phyloP scores from a whole-genome alignment of 1,140 invertebrate species.

The Panulirus ornatus region DNA sequence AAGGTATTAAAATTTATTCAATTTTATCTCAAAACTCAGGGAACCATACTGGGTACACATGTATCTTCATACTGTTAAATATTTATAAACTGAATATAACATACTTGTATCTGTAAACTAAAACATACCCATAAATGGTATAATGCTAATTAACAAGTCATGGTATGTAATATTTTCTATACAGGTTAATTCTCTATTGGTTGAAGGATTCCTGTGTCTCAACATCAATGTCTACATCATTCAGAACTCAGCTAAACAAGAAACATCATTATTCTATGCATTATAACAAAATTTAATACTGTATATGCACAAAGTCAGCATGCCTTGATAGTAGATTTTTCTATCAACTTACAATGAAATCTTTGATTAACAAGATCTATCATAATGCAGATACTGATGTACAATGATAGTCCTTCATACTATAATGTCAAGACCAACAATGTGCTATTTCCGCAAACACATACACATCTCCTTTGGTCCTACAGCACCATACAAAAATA shows the following conservation, averaged over 20 bases:
- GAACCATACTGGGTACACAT: background rate
- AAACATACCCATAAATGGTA: background rate
- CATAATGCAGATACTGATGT: background rate
- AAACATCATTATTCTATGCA: background rate
- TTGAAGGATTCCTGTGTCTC: background rate
- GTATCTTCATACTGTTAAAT: background rate
- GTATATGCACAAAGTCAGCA: background rate
- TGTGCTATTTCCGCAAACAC: background rate
- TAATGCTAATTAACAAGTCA: background rate
- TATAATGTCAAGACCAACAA: background rate
- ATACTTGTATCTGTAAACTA: background rate
- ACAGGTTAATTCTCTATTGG: background rate
- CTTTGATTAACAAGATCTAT: background rate
- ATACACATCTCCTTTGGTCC: constrained; percentile 24
- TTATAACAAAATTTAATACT: background rate
- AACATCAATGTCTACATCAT: background rate
- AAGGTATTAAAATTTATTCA: background rate
- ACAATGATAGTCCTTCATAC: background rate
- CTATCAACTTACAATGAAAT: background rate
- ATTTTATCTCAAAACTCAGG: background rate
- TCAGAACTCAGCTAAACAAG: background rate
- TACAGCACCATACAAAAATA: constrained; percentile 45
- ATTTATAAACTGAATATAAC: constrained; percentile 1
- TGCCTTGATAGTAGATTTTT: background rate
- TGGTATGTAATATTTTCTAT: background rate